Conservation (phyloP, 2,113 vertebrate species). For the Aptenodytes patagonicus region DNA sequence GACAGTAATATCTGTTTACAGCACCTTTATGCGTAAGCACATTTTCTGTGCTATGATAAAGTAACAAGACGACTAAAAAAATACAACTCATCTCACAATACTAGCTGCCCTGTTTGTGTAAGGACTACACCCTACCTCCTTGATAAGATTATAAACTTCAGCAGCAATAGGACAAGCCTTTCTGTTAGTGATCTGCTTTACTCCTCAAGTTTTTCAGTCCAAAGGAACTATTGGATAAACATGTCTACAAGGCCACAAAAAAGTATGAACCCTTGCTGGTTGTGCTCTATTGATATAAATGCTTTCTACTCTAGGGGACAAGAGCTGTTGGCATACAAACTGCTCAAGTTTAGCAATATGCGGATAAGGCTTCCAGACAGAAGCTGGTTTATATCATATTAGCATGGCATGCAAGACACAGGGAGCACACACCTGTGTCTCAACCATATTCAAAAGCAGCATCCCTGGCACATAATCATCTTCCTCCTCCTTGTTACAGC, state of each 20-base stretch:
- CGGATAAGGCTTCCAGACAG: not conserved
- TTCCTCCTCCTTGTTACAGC: not conserved
- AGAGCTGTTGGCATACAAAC: not conserved
- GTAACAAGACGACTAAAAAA: not conserved
- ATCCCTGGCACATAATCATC: not conserved
- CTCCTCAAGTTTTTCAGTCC: not conserved
- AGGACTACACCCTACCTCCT: not conserved
- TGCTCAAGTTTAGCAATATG: not conserved
- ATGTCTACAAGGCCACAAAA: not conserved
- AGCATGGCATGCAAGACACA: not conserved
- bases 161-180: not conserved
- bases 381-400: not conserved
- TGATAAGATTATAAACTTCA: not conserved
- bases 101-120: not conserved
- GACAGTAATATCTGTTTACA: not conserved
- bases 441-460: not conserved
- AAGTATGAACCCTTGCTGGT: not conserved
- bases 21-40: not conserved
- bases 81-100: not conserved
- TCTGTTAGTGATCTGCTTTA: not conserved
- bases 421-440: not conserved
- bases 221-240: not conserved
- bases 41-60: not conserved
- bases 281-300: not conserved
- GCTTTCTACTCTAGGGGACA: not conserved